These are phyloP conservation scores for Anguilla marmorata DNA, from an alignment of 2,797 vertebrate species.

Conservation along the genomic window DNA sequence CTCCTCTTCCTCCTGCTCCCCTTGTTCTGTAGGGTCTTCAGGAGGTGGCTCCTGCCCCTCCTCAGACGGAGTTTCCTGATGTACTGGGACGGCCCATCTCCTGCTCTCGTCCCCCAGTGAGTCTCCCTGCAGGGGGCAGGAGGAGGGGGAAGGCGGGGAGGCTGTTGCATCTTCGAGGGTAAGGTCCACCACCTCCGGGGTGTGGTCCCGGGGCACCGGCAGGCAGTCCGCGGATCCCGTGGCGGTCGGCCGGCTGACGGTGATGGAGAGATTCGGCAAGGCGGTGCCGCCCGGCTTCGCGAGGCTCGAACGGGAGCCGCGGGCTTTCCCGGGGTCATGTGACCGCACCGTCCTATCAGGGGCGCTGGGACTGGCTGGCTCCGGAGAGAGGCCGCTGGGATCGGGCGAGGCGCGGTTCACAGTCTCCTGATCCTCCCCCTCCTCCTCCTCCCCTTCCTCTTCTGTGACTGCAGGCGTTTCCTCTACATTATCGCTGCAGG, in stretches of 20 bases:
- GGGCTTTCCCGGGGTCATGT: not conserved
- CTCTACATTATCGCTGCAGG: not conserved
- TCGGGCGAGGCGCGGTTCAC: not conserved
- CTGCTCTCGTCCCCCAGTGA: not conserved
- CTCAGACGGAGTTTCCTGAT: not conserved
- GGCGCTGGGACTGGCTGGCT: not conserved
- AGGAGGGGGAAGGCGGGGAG: not conserved
- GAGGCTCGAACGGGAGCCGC: not conserved
- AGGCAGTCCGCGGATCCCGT: not conserved
- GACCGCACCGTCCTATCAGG: not conserved
- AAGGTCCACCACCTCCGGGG: not conserved
- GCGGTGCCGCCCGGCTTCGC: not conserved
- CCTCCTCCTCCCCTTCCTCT: not conserved
- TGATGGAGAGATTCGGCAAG: not conserved
- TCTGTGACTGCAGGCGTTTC: constrained; percentile 19
- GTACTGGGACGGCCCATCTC: not conserved
- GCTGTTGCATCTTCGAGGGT: not conserved
- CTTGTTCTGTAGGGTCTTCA: constrained; percentile 9
- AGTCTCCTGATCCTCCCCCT: no score
- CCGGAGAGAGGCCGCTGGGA: not conserved
- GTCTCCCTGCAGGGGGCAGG: not conserved
- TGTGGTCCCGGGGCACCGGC: not conserved
- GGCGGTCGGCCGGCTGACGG: constrained; percentile 2
- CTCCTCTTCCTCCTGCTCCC: constrained; percentile 7
- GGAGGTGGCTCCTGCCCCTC: not conserved